Percentiles rank a stretch among this genome's conserved stretches.
These are phyloP conservation scores for Bombus haemorrhoidalis DNA, from an alignment of 1,140 invertebrate species.

Conservation along the genomic window DNA sequence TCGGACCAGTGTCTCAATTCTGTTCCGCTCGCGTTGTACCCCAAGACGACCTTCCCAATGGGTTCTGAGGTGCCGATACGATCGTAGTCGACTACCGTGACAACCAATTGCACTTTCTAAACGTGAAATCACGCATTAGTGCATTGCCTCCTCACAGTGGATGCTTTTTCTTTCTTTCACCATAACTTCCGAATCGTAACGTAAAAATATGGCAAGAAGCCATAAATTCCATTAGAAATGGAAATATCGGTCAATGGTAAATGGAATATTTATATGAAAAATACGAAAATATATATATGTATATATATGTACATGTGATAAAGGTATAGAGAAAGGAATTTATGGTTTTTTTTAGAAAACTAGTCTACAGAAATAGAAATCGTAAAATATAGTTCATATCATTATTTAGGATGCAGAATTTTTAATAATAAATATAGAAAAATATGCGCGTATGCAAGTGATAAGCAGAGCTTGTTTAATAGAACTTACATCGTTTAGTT, in stretches of 20 bases:
- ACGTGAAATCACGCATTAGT: conserved; percentile 52
- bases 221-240: not conserved
- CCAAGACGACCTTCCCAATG: conserved; percentile 98
- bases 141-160: not conserved
- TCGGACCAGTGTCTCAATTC: conserved; percentile 99
- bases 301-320: not conserved
- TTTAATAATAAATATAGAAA: not conserved
- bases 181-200: conserved; percentile 13
- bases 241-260: not conserved
- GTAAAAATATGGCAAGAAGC: not conserved
- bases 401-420: not conserved
- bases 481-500: not conserved
- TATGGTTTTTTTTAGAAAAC: not conserved
- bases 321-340: not conserved
- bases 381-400: not conserved
- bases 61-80: conserved; percentile 99
- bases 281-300: not conserved
- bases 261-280: not conserved
- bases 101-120: conserved; percentile 99
- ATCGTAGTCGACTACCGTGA: conserved; percentile 99
- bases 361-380: not conserved
- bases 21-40: conserved; percentile 98
- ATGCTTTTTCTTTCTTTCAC: not conserved
- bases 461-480: not conserved
- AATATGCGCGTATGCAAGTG: not conserved